A percentile compares a stretch with the other conserved stretches of the same genome.
Conservation (phyloP, 2,888 invertebrate species). For the Protophormia terraenovae region DNA sequence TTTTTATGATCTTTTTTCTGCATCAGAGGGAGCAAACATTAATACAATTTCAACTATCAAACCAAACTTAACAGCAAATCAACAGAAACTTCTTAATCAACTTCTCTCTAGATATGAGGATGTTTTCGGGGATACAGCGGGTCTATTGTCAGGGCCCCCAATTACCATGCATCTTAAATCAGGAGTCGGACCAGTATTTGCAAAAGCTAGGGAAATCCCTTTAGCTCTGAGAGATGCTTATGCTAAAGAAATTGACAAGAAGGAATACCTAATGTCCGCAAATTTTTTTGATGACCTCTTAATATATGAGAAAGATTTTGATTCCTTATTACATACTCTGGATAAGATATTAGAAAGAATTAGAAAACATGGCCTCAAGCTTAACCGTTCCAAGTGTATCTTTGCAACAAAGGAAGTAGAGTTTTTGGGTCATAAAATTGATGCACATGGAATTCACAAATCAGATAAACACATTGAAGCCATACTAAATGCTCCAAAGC, state of each 20-base stretch:
- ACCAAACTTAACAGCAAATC: neutral
- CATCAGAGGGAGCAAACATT: neutral
- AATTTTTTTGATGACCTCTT: constrained; percentile 30
- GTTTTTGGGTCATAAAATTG: constrained; percentile 54
- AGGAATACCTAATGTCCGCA: neutral
- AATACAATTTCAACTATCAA: neutral
- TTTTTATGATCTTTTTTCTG: neutral
- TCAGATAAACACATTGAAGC: constrained; percentile 38
- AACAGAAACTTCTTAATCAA: neutral
- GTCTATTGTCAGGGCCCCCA: neutral
- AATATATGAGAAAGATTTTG: neutral
- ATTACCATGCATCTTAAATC: neutral
- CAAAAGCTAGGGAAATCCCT: constrained; percentile 16
- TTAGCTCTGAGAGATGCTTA: constrained; percentile 11
- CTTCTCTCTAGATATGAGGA: neutral
- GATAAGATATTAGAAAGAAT: neutral
- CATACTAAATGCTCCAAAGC: constrained; percentile 9
- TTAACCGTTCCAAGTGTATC: constrained; percentile 13
- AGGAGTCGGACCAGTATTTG: neutral
- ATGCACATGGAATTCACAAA: constrained; percentile 47
- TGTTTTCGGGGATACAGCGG: neutral
- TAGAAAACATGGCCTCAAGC: neutral
- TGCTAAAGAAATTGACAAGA: constrained; percentile 27
- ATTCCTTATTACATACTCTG: neutral
- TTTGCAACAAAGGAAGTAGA: constrained; percentile 36